These are phyloP conservation scores for Rhinogobio ventralis DNA, from an alignment of 2,797 vertebrate genomes.

Conservation along the genomic window DNA sequence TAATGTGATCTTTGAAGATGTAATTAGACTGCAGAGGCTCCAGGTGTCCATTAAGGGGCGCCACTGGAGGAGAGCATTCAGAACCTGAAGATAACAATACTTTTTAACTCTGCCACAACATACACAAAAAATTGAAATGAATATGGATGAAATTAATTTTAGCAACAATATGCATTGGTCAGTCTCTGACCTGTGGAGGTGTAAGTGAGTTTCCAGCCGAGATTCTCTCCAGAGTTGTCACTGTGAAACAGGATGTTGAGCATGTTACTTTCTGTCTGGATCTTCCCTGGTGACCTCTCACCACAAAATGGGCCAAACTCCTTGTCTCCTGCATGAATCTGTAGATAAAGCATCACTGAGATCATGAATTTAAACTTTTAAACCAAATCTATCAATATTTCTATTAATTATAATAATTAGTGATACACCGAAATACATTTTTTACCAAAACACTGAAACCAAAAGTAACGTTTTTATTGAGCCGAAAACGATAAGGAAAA, in stretches of 20 bases:
- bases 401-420: not conserved
- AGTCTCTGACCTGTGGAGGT: slow-evolving; percentile 76
- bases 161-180: not conserved
- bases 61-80: slow-evolving; percentile 77
- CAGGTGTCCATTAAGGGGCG: slow-evolving; percentile 78
- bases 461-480: not conserved
- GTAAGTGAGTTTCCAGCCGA: slow-evolving; percentile 90
- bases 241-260: slow-evolving; percentile 87
- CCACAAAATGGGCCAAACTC: slow-evolving; percentile 90
- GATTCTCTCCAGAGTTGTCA: slow-evolving; percentile 92
- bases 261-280: slow-evolving; percentile 81
- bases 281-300: slow-evolving; percentile 80
- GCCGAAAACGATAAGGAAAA: not conserved
- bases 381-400: not conserved
- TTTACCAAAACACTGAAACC: not conserved
- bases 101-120: not conserved
- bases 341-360: slow-evolving; percentile 16
- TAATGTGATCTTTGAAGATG: slow-evolving; percentile 90
- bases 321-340: slow-evolving; percentile 82
- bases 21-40: slow-evolving; percentile 87
- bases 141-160: not conserved
- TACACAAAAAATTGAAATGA: not conserved
- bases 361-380: not conserved
- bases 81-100: slow-evolving; percentile 78
- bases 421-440: not conserved